phyloP scores from a whole-genome alignment of 30 jellyfish, hydroid and myxozoan genomes.

The Turritopsis rubra region DNA sequence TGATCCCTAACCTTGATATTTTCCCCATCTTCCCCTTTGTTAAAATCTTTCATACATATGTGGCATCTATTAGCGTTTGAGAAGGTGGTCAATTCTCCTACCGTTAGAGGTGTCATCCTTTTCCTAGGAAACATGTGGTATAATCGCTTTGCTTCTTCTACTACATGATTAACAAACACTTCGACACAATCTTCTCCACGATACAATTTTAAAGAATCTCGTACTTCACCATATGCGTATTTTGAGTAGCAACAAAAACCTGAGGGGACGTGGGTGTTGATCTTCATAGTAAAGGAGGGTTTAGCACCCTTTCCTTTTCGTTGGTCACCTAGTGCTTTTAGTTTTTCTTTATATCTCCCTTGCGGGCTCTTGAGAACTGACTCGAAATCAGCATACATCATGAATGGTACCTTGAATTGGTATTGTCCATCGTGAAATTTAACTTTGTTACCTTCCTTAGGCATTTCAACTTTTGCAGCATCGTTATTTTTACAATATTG shows the following conservation, averaged over 20 bases:
- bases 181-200: conserved; percentile 10
- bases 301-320: background rate
- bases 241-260: conserved; percentile 7
- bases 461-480: no score
- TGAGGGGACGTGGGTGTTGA: no score
- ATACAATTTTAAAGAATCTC: background rate
- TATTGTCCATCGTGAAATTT: conserved; percentile 5
- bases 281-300: conserved; percentile 5
- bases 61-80: background rate
- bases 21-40: no score
- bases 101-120: background rate
- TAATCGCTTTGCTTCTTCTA: conserved; percentile 1
- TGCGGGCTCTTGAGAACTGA: conserved; percentile 6
- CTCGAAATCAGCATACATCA: conserved; percentile 10
- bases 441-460: no score
- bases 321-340: background rate
- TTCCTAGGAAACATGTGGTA: background rate
- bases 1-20: no score
- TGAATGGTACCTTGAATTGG: conserved; percentile 3
- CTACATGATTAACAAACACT: background rate
- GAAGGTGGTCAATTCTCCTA: background rate
- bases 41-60: no score
- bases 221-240: conserved; percentile 1
- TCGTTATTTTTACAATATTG: background rate
- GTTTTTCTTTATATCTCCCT: conserved; percentile 4